These are phyloP conservation scores for Lamellibrachia luymesi DNA, from an alignment of 1,140 invertebrate genomes.

Conservation along the genomic window DNA sequence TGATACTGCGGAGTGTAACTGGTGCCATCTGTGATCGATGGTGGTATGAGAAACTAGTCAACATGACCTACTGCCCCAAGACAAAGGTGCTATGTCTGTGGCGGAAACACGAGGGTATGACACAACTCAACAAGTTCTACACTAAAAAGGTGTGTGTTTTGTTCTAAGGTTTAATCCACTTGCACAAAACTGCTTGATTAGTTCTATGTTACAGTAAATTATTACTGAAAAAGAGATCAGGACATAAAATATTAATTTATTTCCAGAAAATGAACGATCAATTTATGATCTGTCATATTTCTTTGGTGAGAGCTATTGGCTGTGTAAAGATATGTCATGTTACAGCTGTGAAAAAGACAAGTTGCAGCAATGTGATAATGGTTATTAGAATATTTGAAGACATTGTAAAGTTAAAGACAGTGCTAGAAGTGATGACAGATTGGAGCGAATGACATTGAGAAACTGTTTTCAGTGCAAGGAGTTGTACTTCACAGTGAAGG, in stretches of 20 bases:
- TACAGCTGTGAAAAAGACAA: neutral
- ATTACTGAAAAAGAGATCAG: neutral
- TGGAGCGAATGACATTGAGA: neutral
- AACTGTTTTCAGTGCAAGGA: constrained; percentile 83
- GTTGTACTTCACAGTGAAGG: constrained; percentile 97
- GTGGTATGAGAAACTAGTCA: constrained; percentile 99
- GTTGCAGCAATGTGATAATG: neutral
- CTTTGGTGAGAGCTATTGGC: neutral
- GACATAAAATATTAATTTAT: neutral
- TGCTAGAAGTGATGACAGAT: too few relatives aligned
- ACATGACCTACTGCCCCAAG: constrained; percentile 99
- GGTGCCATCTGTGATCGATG: constrained; percentile 93
- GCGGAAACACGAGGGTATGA: constrained; percentile 62
- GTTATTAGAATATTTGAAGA: neutral
- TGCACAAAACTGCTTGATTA: neutral
- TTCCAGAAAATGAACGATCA: too few relatives aligned
- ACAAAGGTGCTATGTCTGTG: constrained; percentile 89
- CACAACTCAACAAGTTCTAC: constrained; percentile 96
- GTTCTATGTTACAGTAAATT: neutral
- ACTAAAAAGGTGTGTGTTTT: constrained; percentile 83
- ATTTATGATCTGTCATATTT: neutral
- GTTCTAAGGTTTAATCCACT: neutral
- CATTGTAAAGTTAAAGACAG: neutral
- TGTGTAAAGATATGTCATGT: neutral
- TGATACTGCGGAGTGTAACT: constrained; percentile 87